Base-by-base conservation (phyloP, 2,888 invertebrate species). In the Lasioglossum calceatum region DNA sequence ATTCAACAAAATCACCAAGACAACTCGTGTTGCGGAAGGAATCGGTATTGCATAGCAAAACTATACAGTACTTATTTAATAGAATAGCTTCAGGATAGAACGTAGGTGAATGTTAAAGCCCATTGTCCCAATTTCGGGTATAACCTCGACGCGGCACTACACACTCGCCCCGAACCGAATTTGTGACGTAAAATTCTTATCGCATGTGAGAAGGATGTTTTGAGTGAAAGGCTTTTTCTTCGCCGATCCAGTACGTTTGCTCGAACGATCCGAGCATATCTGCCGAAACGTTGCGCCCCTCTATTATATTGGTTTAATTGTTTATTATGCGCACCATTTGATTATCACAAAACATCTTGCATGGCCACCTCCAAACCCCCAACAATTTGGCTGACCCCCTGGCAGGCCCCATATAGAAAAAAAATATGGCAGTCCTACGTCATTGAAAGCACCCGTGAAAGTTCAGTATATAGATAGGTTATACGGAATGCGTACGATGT, bases 381-480 rank as follows among this genome's bases (percentile, higher is more conserved):
- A 91, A 92, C 93, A 92, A 92, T 92, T 92, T 92, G 88, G 90
- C 90, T 93, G 92, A 93, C 93, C 93, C 93, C 94, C 94, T 94
- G 93, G 92, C 92, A 94, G 91, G 92, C 90, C 92, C 91, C 91
- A 92, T 89, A 82, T 84, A 91, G 91, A 90, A 93, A 93, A 72
- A 86, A 94, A 94, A 94, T 93, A 94, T 94, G 94, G 94, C 93
- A 93, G 92, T 90, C 88, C 90, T 91, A 89, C 89, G 91, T 90
- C 91, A 91, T 91, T 89, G 84, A 91, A 82, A 87, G 85, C 85
- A 81, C 70, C 89, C 58, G 74, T 87, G 89, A 87, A 73, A 81
- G 73, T 82, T 79, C 50, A 71, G 16, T 10, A 85, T 64, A 74
- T 84, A 91, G 90, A 91, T 87, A 27, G 81, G 71, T n/a, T 19